phyloP scores from a whole-genome alignment of 92 coral and sea anemone genomes.

The Nematostella vectensis region DNA sequence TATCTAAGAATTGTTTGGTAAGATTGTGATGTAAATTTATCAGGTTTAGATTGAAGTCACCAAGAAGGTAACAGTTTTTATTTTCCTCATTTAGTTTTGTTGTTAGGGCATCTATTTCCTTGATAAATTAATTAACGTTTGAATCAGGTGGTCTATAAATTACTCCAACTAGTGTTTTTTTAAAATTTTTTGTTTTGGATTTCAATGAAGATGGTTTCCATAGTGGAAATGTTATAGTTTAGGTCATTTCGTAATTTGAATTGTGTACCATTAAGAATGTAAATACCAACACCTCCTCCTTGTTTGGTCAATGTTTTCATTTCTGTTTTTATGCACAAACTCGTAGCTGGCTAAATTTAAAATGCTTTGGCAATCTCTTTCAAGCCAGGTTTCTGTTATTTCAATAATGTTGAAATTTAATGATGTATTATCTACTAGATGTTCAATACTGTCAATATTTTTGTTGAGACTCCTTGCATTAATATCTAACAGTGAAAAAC shows the following conservation, averaged over 20 bases:
- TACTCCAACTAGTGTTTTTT: not conserved
- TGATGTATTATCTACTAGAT: not conserved
- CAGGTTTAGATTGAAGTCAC: not conserved
- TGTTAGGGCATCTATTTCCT: not conserved
- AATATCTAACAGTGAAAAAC: not conserved
- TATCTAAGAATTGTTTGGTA: not conserved
- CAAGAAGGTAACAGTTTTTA: slow-evolving; percentile 1
- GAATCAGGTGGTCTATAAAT: not conserved
- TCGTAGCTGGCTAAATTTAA: not conserved
- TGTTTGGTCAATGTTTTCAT: not conserved
- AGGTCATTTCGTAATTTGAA: not conserved
- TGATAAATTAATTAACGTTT: not conserved
- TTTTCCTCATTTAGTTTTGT: not conserved
- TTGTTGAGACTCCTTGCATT: not conserved
- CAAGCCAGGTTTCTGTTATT: not conserved
- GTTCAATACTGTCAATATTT: not conserved
- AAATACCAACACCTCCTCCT: not conserved
- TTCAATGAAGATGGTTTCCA: not conserved
- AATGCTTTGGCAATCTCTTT: not conserved
- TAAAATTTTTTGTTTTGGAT: not conserved
- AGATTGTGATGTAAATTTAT: not conserved
- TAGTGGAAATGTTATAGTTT: not conserved
- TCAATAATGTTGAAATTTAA: not conserved
- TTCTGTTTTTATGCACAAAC: not conserved
- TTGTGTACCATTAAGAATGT: not conserved